Percentiles rank a stretch among this genome's conserved stretches.
Evolutionary conservation across 2,113 vertebrate species (phyloP).

Genomic region (Formicarius rufipectus): DNA sequence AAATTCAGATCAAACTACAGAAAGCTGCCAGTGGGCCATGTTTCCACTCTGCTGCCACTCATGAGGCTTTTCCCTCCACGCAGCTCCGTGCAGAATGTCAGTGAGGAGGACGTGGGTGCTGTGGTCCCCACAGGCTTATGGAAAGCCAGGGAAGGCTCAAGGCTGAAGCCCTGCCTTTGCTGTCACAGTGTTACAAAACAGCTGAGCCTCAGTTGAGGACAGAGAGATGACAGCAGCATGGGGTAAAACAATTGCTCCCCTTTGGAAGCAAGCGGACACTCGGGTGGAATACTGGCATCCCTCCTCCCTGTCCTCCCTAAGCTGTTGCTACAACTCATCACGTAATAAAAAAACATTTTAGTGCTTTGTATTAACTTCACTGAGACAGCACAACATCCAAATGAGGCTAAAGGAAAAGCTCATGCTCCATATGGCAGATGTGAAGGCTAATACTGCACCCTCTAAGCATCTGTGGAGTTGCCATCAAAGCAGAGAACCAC

Average conservation of each 20-base stretch:
- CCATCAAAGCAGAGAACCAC: not conserved
- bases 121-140: not conserved
- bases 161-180: not conserved
- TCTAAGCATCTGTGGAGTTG: not conserved
- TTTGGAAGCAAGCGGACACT: not conserved
- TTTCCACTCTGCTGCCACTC: not conserved
- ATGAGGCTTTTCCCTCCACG: rapidly evolving
- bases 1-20: not conserved
- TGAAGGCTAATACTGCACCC: not conserved
- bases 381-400: not conserved
- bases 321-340: not conserved
- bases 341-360: not conserved
- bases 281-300: not conserved
- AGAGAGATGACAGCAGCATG: not conserved
- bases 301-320: not conserved
- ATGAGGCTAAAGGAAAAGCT: not conserved
- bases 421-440: not conserved
- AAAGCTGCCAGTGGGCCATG: not conserved
- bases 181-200: not conserved
- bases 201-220: not conserved
- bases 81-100: not conserved
- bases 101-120: not conserved
- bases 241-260: not conserved
- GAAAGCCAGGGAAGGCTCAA: not conserved
- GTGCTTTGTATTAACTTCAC: not conserved